Conservation (phyloP, 2,797 vertebrate genomes). For the Lutjanus argentimaculatus region DNA sequence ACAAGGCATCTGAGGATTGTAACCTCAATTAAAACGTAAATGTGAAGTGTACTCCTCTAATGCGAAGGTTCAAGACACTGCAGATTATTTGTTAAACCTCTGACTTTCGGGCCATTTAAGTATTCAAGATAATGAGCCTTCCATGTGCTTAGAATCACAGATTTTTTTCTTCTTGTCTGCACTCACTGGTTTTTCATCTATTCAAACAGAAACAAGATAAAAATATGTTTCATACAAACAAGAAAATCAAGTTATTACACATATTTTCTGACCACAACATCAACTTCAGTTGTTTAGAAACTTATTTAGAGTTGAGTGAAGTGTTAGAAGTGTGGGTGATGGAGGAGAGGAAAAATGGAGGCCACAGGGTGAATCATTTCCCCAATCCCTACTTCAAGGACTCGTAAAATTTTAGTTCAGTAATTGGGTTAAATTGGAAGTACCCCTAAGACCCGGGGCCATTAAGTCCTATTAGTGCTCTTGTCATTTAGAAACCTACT, state of each 20-base stretch:
- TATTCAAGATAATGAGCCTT: slow-evolving; percentile 26
- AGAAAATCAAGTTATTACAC: slow-evolving; percentile 8
- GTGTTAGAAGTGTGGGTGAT: slow-evolving; percentile 24
- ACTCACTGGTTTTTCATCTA: background rate
- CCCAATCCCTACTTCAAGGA: slow-evolving; percentile 47
- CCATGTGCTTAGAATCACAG: slow-evolving; percentile 5
- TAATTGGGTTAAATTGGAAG: slow-evolving; percentile 62
- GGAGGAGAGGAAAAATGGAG: slow-evolving; percentile 4
- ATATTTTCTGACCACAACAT: slow-evolving; percentile 15
- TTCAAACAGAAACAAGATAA: background rate
- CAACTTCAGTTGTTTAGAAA: slow-evolving; percentile 18
- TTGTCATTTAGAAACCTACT: slow-evolving; percentile 43
- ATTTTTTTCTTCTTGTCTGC: slow-evolving; percentile 5
- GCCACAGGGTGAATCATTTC: slow-evolving; percentile 46
- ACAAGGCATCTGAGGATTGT: slow-evolving; percentile 15
- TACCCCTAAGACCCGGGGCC: slow-evolving; percentile 22
- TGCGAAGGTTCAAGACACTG: slow-evolving; percentile 17
- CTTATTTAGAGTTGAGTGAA: slow-evolving; percentile 20
- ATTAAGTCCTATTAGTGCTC: slow-evolving; percentile 54
- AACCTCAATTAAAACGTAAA: slow-evolving; percentile 37
- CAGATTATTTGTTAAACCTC: slow-evolving; percentile 39
- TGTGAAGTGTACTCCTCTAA: slow-evolving; percentile 19
- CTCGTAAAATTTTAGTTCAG: slow-evolving; percentile 51
- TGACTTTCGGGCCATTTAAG: slow-evolving; percentile 30
- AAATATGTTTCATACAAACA: background rate